Conservation (phyloP, 2,797 vertebrate species). For the Hemibagrus guttatus region DNA sequence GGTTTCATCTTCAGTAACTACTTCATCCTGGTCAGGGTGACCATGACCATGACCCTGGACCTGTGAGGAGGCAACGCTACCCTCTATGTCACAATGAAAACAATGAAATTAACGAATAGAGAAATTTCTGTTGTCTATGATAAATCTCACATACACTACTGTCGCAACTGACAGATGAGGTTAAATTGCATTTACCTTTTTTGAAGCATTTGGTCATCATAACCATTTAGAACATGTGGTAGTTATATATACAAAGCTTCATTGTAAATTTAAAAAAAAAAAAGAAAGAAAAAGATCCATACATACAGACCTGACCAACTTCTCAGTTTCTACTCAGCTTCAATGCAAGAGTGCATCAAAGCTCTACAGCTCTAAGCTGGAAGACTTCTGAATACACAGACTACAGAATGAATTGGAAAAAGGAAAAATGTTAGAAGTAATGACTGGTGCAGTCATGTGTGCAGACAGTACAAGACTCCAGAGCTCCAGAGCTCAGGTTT, state of each 20-base stretch:
- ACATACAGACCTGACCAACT: not conserved
- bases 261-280: constrained; percentile 33
- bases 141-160: not conserved
- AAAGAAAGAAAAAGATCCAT: not conserved
- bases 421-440: not conserved
- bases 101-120: not conserved
- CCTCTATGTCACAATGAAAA: not conserved
- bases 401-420: not conserved
- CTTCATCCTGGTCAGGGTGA: not conserved
- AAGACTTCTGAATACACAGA: constrained; percentile 11
- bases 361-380: constrained; percentile 12
- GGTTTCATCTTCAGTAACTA: not conserved
- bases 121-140: not conserved
- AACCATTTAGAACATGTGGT: not conserved
- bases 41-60: not conserved
- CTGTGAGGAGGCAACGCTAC: not conserved
- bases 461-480: not conserved
- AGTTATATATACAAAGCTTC: constrained; percentile 29
- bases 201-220: not conserved
- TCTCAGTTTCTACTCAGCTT: constrained; percentile 1
- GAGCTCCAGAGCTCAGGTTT: not conserved
- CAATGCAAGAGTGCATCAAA: constrained; percentile 28
- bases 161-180: not conserved
- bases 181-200: constrained; percentile 1
- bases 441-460: not conserved